A percentile compares a stretch with the other conserved stretches of the same genome.
phyloP scores from a whole-genome alignment of 2,888 invertebrate genomes.

The Fragum fragum region DNA sequence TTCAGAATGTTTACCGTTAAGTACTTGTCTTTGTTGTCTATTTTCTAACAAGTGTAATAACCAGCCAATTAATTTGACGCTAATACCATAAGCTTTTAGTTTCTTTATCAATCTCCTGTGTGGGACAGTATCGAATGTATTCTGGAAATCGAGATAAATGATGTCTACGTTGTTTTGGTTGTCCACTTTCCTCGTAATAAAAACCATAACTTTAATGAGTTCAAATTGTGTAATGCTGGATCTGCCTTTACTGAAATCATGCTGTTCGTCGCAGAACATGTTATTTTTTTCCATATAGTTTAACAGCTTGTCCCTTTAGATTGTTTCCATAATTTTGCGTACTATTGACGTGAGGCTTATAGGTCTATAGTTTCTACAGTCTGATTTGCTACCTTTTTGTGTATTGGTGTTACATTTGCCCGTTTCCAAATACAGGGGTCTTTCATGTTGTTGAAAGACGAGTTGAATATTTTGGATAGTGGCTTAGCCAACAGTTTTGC shows the following conservation, averaged over 20 bases:
- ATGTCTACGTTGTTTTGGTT: not conserved
- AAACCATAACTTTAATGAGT: not conserved
- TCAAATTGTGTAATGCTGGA: not conserved
- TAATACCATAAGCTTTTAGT: not conserved
- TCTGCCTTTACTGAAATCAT: slow-evolving; percentile 9
- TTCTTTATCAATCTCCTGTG: slow-evolving; percentile 7
- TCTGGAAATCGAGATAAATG: not conserved
- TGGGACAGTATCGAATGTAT: not conserved
- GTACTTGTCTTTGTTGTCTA: not conserved
- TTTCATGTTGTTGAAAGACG: not conserved
- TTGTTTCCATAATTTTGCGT: not conserved
- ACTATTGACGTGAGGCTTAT: not conserved
- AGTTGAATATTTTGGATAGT: not conserved
- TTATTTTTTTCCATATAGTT: not conserved
- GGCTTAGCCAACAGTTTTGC: not conserved
- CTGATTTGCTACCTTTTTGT: not conserved
- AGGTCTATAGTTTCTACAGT: not conserved
- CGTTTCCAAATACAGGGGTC: not conserved
- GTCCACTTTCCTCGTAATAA: not conserved
- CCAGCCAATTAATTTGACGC: not conserved
- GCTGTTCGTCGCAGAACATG: not conserved
- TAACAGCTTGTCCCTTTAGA: not conserved
- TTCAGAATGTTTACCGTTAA: not conserved
- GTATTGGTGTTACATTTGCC: not conserved
- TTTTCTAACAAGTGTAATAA: not conserved